Evolutionary conservation across 2,113 vertebrate species (phyloP), one percentile per base, ranked within the genome.

Genomic region (Eupsittula cactorum): DNA sequence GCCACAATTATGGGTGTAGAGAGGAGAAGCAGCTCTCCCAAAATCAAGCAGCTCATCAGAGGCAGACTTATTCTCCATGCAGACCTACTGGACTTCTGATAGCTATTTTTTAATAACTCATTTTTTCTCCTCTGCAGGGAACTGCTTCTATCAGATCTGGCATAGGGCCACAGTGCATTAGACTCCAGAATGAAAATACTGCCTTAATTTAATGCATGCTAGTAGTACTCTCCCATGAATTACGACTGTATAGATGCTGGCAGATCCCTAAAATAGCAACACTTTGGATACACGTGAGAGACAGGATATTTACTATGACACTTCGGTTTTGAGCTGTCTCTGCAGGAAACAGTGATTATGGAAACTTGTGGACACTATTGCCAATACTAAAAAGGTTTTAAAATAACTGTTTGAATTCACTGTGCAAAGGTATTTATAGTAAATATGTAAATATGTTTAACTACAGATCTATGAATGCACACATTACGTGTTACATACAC

Each of bases 271-370:
- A 67, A 71, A 47, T 5, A 68, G 76, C 71, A 79, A 20, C 44
- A 7, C 37, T 57, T 55, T 0, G 2, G 69, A 23, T 42, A 6
- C 11, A 23, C 0, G 0, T 8, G 8, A 71, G 52, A 44, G 50
- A 57, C 50, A 44, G 50, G 20, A 12, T 59, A 81, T 69, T 91
- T 55, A n/a, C 21, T 80, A 20, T 52, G 65, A 62, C 46, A 18
- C 53, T 49, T 46, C 2, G 19, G 14, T 16, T 86, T 64, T 41
- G 63, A 78, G 73, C 33, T 65, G 44, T 71, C 79, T 73, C 73
- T 77, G 73, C 60, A 67, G 60, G 81, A 64, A 90, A 70, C 2
- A 2, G 44, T 0, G 0, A 11, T 42, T 60, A 27, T 9, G 50
- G 50, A 44, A 44, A 25, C 70, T 44, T 53, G 24, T 21, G 53